Evolutionary conservation across 2,113 vertebrate species (phyloP).

Genomic region (Sceloporus tristichus): DNA sequence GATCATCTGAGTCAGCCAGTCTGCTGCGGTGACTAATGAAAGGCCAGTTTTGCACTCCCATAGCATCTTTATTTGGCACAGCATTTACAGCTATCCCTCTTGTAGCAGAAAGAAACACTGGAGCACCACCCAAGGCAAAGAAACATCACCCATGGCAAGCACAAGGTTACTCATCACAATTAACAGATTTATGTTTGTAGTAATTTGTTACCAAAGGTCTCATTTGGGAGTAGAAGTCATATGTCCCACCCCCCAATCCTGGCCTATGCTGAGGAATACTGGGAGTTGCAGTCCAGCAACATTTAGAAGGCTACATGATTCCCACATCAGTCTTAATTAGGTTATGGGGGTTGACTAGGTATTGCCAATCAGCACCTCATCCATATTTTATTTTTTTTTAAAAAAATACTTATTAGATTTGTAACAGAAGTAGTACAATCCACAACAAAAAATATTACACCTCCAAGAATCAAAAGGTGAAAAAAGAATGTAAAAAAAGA

Average conservation of each 20-base stretch:
- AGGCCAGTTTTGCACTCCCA: background rate
- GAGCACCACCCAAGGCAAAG: background rate
- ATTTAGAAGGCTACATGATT: too few relatives aligned
- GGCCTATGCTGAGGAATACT: too few relatives aligned
- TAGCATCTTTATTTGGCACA: conserved; percentile 12
- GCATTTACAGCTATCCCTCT: background rate
- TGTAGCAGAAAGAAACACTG: background rate
- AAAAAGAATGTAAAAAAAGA: background rate
- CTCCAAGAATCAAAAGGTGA: too few relatives aligned
- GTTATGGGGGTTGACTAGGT: background rate
- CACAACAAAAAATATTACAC: too few relatives aligned
- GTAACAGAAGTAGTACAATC: too few relatives aligned
- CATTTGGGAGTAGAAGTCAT: too few relatives aligned
- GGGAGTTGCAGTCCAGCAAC: too few relatives aligned
- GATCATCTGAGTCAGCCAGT: conserved; percentile 30
- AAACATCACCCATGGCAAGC: background rate
- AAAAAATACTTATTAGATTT: too few relatives aligned
- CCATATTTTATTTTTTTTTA: too few relatives aligned
- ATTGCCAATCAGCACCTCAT: background rate
- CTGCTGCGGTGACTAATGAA: conserved; percentile 33
- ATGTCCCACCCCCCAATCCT: too few relatives aligned
- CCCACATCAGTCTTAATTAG: too few relatives aligned
- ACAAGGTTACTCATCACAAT: background rate
- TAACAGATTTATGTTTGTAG: background rate
- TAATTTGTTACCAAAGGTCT: background rate